Conservation (phyloP, 2,888 invertebrate species). For the Athrips mouffetella region DNA sequence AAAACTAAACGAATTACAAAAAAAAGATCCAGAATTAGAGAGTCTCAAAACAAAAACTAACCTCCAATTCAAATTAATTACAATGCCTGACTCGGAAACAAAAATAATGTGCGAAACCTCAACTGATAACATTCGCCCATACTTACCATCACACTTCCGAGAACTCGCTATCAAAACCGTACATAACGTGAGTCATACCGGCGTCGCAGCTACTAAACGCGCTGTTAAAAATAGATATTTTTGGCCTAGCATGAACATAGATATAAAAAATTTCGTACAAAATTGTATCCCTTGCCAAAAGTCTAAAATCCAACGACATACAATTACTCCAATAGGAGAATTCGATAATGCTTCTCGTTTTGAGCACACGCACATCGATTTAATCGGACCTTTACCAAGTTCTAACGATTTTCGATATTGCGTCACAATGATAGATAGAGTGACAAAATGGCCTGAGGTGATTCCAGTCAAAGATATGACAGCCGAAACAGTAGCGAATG, state of each 20-base stretch:
- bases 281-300: constrained; percentile 21
- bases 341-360: constrained; percentile 16
- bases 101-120: constrained; percentile 9
- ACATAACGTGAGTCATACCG: constrained; percentile 17
- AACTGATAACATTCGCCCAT: constrained; percentile 15
- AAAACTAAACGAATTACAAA: neutral
- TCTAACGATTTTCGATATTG: constrained; percentile 25
- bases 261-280: constrained; percentile 20
- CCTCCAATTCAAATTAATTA: neutral
- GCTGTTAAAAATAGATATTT: constrained; percentile 17
- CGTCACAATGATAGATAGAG: constrained; percentile 23
- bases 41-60: neutral
- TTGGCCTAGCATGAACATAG: constrained; percentile 25
- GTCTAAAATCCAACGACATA: constrained; percentile 22
- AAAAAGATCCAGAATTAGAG: neutral
- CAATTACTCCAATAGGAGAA: constrained; percentile 15
- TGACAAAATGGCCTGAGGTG: constrained; percentile 23
- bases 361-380: constrained; percentile 21
- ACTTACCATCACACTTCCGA: constrained; percentile 10
- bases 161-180: constrained; percentile 7
- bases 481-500: constrained; percentile 31
- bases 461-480: constrained; percentile 20
- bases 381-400: constrained; percentile 21
- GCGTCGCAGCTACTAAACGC: constrained; percentile 17
- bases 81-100: neutral